Conservation (phyloP, 2,113 vertebrate genomes). For the Thalassarche chlororhynchos region DNA sequence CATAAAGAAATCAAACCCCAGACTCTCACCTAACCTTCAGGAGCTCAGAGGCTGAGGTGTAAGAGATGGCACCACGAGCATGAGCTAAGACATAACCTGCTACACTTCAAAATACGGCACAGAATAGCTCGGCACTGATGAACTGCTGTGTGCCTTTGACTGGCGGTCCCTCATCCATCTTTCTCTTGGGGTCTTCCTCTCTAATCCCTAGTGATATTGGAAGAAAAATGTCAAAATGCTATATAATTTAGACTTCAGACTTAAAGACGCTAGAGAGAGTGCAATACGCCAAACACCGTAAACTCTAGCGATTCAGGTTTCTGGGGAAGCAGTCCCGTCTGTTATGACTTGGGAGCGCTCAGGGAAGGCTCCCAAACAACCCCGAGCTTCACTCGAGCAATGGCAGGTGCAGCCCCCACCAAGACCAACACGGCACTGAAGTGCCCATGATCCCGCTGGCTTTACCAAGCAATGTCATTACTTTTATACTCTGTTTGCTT, state of each 20-base stretch:
- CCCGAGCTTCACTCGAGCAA: not conserved
- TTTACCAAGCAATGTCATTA: accelerated
- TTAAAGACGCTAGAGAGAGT: not conserved
- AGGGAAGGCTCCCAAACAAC: not conserved
- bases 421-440: accelerated
- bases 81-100: not conserved
- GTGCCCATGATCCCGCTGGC: accelerated
- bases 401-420: accelerated
- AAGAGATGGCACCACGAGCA: not conserved
- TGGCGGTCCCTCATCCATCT: not conserved
- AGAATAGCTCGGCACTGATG: not conserved
- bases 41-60: accelerated
- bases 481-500: not conserved
- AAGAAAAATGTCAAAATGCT: not conserved
- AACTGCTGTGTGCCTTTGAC: not conserved
- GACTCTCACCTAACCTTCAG: not conserved
- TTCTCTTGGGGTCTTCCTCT: not conserved
- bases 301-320: not conserved
- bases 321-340: not conserved
- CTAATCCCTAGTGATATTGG: not conserved
- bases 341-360: not conserved
- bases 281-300: not conserved
- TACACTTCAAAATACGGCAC: accelerated
- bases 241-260: not conserved
- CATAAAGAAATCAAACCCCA: not conserved